phyloP scores from a whole-genome alignment of 37 sponge, comb jelly and placozoan genomes.

The Oopsacas minuta region DNA sequence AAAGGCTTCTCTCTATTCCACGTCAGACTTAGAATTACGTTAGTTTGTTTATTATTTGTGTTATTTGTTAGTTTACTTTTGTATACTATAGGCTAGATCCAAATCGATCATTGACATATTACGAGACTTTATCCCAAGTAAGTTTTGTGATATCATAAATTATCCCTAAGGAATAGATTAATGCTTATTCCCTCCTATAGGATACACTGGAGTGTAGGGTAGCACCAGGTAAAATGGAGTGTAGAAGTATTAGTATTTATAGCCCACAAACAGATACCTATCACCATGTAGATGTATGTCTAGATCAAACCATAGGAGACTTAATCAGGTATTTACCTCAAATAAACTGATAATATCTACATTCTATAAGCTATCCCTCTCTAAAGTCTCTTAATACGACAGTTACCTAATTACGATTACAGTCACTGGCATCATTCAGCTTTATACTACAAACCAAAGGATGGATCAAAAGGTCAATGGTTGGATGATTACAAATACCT shows the following conservation, averaged over 20 bases:
- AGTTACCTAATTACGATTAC: conserved; percentile 57
- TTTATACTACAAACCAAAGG: conserved; percentile 38
- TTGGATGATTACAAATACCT: conserved; percentile 92
- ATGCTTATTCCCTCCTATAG: conserved; percentile 42
- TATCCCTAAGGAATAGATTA: conserved; percentile 23
- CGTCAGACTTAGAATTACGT: conserved; percentile 47
- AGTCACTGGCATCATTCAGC: conserved; percentile 54
- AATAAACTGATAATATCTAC: too few relatives aligned
- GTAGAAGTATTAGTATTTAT: conserved; percentile 44
- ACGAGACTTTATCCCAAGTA: background rate
- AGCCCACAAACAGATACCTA: conserved; percentile 62
- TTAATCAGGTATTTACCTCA: conserved; percentile 58
- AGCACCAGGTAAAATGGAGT: conserved; percentile 39
- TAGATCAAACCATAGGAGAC: conserved; percentile 83
- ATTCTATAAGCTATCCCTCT: too few relatives aligned
- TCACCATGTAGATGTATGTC: conserved; percentile 53
- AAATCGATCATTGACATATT: background rate
- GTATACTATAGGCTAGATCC: background rate
- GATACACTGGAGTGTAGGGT: conserved; percentile 67
- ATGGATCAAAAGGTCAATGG: conserved; percentile 43
- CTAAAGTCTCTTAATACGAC: conserved; percentile 57
- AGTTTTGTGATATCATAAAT: background rate
- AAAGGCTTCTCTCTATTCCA: conserved; percentile 54
- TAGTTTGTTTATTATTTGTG: conserved; percentile 17
- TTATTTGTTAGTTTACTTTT: background rate